Base-by-base conservation (phyloP, 2,888 invertebrate genomes). In the Himalopsyche anomala region DNA sequence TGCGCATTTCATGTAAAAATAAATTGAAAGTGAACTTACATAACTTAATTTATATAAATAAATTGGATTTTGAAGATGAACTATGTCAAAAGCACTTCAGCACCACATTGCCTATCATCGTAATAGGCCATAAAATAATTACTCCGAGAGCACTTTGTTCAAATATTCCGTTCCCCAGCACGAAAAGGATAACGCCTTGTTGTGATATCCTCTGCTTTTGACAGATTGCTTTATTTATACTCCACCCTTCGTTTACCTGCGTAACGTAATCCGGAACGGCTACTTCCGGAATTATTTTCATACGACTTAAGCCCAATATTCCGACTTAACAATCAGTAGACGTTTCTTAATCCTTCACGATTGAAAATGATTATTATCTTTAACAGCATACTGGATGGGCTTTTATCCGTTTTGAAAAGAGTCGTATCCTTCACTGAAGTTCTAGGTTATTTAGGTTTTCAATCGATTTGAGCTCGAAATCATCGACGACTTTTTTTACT, bases 171-270 rank as follows among this genome's bases (percentile, higher is more conserved):
- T 62, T 62, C 19, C 62, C 3, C 19, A 28, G 19, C 62, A 62
- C 62, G 62, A 62, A 62, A 62, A 62, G 62, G 62, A 62, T 62
- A 62, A 62, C 28, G 19, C 62, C 62, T 62, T 62, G 62, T 62
- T 62, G 4, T 62, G 62, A 62, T 62, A 62, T 62, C 62, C 62
- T 19, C 62, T 62, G 62, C 62, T 62, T 62, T 8, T 62, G 62
- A 62, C 62, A 62, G 62, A 62, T 62, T 62, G 62, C 19, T 62
- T 62, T 62, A 62, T 62, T 62, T 62, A 62, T 62, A 19, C 62
- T 62, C 28, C 62, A 62, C 62, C 62, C 62, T 62, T 6, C 62
- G 62, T 62, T 62, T 62, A 62, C 62, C 62, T 62, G 62, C 62
- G 9, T n/a, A 62, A 62, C 62, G 62, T 62, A 62, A 19, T 62